Evolutionary conservation across 2,113 vertebrate species (phyloP), one percentile per base, ranked within the genome.

Genomic region (Orthonyx spaldingii): DNA sequence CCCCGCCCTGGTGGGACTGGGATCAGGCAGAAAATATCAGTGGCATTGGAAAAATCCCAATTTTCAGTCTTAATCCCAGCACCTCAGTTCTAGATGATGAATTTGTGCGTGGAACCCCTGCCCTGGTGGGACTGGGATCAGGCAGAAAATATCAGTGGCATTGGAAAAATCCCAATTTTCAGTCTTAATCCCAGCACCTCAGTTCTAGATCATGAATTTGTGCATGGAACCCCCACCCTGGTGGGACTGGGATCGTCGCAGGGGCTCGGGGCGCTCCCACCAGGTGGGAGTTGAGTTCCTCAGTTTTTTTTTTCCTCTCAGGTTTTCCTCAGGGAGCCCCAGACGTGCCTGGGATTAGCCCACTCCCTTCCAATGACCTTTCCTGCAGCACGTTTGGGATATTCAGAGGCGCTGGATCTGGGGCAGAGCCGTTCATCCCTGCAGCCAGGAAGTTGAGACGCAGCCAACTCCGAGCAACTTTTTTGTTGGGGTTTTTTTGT

Each of bases 291-390:
- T 64, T 11, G 41, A 33, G 78, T 46, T 92, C 82, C 18, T 37
- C 7, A 12, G 64, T n/a, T n/a, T n/a, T n/a, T n/a, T n/a, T n/a
- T n/a, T n/a, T n/a, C n/a, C n/a, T 59, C 71, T 81, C 59, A 12
- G 37, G 17, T 7, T 35, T 52, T 57, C 63, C 74, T 37, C 20
- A 23, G 42, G 17, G 37, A 27, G 55, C 55, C 28, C 70, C 87
- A 74, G 39, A 16, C 33, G 18, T 72, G 77, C 74, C 84, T 66
- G 18, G 56, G 49, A 14, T 66, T 3, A 47, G n/a, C 83, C 60
- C 72, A 11, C 72, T 90, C 91, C 94, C 86, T 93, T 55, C 83
- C 92, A 77, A 30, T 66, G 95, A 87, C 91, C 93, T 92, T 95
- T 94, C 78, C 57, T 22, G 76, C 50, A 22, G 89, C 33, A 3